A percentile compares a stretch with the other conserved stretches of the same genome.
These are phyloP conservation scores for Noctua janthina DNA, from an alignment of 2,888 invertebrate genomes.

Conservation along the genomic window DNA sequence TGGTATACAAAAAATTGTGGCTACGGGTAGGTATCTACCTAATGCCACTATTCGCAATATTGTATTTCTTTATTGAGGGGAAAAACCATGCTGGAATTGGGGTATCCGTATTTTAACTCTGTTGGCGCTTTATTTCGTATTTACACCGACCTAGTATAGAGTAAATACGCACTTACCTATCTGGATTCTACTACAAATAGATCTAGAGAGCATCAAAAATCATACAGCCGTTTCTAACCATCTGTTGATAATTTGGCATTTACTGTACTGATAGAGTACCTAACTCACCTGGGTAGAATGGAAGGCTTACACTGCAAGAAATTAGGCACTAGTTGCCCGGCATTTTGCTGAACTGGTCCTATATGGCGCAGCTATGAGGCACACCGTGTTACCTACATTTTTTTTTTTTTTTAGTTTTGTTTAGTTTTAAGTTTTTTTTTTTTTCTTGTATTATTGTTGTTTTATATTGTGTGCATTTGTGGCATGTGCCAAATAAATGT, in stretches of 20 bases:
- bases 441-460: too few species aligned
- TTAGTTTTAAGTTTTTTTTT: too few species aligned
- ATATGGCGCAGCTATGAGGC: too few species aligned
- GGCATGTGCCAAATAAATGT: too few species aligned
- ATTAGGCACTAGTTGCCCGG: too few species aligned
- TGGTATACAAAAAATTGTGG: conserved; percentile 55
- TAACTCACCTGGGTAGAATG: not conserved
- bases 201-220: not conserved
- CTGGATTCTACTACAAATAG: not conserved
- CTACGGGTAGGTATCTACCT: not conserved
- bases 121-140: not conserved
- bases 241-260: not conserved
- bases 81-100: not conserved
- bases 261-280: not conserved
- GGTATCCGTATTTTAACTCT: not conserved
- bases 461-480: too few species aligned
- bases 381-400: too few species aligned
- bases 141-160: not conserved
- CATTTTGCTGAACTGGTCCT: too few species aligned
- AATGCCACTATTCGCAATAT: conserved; percentile 16
- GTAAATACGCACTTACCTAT: not conserved
- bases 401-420: too few species aligned
- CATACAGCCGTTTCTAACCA: not conserved
- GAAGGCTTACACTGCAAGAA: conserved; percentile 9
- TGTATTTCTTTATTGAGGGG: not conserved